Evolutionary conservation across 2,888 invertebrate genomes (phyloP).

Genomic region (Polymixis flavicincta): DNA sequence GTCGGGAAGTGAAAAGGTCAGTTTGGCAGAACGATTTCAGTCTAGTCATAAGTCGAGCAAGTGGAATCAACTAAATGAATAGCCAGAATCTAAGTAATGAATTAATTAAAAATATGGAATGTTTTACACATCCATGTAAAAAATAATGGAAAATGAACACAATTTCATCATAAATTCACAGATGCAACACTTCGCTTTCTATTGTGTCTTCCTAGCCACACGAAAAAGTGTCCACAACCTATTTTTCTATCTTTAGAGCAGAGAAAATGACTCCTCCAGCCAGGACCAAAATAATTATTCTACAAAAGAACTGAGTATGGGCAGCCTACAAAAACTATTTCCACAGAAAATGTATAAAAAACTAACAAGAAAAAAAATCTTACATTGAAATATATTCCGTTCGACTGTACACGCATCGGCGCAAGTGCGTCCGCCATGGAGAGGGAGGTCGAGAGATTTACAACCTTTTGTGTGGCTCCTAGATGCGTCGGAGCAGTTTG

Average conservation of each 20-base stretch:
- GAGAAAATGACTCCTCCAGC: background rate
- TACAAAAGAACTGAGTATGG: background rate
- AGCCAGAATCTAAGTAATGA: background rate
- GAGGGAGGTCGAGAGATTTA: slow-evolving; percentile 83
- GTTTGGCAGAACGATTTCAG: background rate
- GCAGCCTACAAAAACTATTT: background rate
- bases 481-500: slow-evolving; percentile 64
- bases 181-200: background rate
- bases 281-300: background rate
- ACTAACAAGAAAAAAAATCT: background rate
- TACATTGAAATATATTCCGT: slow-evolving; percentile 35
- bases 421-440: slow-evolving; percentile 62
- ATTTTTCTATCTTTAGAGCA: background rate
- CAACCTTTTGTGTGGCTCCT: slow-evolving; percentile 77
- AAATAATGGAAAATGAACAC: background rate
- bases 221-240: too few species aligned
- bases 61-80: background rate
- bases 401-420: slow-evolving; percentile 62
- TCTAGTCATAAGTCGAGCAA: background rate
- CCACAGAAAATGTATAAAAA: background rate
- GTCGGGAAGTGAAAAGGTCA: background rate
- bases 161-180: background rate
- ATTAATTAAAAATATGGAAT: background rate
- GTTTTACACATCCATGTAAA: background rate
- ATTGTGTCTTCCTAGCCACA: background rate